Evolutionary conservation across 2,113 vertebrate species (phyloP).

Genomic region (Leucopsar rothschildi): DNA sequence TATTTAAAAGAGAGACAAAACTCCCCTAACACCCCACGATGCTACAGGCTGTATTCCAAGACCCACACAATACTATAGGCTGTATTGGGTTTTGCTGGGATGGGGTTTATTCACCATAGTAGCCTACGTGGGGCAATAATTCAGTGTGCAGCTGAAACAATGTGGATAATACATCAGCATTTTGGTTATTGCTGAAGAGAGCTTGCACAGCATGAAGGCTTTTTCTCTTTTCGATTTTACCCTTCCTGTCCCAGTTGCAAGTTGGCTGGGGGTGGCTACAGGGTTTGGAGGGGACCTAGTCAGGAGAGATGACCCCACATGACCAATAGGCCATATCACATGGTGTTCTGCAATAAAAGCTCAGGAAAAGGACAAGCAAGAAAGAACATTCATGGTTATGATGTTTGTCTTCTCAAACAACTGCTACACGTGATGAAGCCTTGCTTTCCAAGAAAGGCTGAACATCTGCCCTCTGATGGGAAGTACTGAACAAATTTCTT

Average conservation of each 20-base stretch:
- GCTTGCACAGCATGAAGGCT: background rate
- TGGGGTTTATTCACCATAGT: background rate
- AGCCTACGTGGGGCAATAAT: background rate
- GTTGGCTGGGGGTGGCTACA: background rate
- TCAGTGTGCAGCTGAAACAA: background rate
- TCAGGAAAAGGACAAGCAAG: background rate
- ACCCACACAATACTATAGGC: background rate
- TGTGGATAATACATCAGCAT: background rate
- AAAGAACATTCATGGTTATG: background rate
- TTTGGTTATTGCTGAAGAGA: background rate
- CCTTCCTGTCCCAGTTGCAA: background rate
- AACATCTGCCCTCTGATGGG: background rate
- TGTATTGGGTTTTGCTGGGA: background rate
- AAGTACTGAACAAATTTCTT: background rate
- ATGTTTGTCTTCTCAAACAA: background rate
- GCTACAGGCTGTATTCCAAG: background rate
- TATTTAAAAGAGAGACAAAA: background rate
- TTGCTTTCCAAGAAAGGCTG: background rate
- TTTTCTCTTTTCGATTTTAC: background rate
- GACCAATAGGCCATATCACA: background rate
- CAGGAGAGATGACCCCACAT: background rate
- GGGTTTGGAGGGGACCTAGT: background rate
- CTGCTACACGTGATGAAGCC: background rate
- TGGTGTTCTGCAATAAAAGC: background rate
- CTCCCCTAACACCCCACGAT: background rate